A percentile compares a stretch with the other conserved stretches of the same genome.
Conservation (phyloP, 2,797 vertebrate genomes). For the Crenichthys baileyi region DNA sequence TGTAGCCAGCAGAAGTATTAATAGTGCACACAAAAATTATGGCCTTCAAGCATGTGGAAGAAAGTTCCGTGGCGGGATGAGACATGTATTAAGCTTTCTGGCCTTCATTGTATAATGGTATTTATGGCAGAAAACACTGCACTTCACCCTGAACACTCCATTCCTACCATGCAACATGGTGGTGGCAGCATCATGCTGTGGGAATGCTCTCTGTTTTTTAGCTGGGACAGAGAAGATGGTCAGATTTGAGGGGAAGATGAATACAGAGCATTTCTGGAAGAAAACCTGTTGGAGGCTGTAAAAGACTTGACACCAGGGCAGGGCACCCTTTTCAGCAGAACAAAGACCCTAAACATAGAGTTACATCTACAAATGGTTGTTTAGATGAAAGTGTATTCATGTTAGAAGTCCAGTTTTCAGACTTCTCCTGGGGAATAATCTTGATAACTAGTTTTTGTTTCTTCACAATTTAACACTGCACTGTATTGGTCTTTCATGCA, state of each 20-base stretch:
- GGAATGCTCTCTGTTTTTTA: no score
- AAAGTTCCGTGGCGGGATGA: neutral
- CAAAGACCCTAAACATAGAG: neutral
- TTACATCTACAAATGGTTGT: neutral
- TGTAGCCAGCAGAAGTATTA: no score
- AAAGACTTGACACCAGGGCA: neutral
- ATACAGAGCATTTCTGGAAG: neutral
- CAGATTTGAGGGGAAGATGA: neutral
- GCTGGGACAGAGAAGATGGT: neutral
- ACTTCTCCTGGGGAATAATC: neutral
- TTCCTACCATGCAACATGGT: neutral
- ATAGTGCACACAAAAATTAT: no score
- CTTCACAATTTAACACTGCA: neutral
- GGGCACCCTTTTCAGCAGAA: neutral
- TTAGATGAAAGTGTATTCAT: no score
- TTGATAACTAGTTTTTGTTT: neutral
- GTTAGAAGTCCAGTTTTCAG: neutral
- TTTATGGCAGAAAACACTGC: neutral
- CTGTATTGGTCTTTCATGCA: neutral
- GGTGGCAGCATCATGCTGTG: neutral
- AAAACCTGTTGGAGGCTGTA: neutral
- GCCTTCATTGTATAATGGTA: neutral
- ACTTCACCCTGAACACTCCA: neutral
- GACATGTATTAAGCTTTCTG: neutral
- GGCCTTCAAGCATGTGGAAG: neutral